phyloP scores from a whole-genome alignment of 2,888 invertebrate species.

The Machimus rusticus region DNA sequence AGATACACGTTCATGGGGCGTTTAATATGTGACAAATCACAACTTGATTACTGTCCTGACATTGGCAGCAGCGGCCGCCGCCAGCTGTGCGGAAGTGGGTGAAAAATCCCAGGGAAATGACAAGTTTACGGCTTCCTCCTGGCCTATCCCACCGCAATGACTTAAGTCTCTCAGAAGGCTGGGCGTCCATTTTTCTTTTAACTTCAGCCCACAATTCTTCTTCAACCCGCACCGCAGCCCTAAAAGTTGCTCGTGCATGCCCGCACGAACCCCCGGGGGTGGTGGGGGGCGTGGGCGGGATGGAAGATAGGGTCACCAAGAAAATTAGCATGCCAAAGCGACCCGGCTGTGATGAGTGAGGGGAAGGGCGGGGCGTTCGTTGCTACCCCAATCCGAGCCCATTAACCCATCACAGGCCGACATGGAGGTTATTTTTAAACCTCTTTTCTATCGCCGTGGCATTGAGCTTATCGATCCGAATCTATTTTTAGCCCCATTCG shows the following conservation, averaged over 20 bases:
- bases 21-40: slow-evolving; percentile 21
- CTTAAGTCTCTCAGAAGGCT: background rate
- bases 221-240: background rate
- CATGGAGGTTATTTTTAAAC: slow-evolving; percentile 52
- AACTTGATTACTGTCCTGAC: background rate
- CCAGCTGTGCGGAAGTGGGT: background rate
- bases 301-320: background rate
- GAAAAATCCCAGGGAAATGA: slow-evolving; percentile 4
- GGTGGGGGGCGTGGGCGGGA: background rate
- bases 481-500: slow-evolving; percentile 51
- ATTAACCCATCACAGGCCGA: slow-evolving; percentile 46
- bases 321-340: background rate
- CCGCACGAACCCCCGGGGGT: background rate
- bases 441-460: slow-evolving; percentile 52
- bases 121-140: slow-evolving; percentile 3
- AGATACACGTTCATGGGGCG: background rate
- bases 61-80: background rate
- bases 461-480: slow-evolving; percentile 53
- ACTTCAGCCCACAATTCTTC: background rate
- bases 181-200: background rate
- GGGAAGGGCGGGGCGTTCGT: background rate
- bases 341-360: background rate
- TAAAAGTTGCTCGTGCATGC: background rate
- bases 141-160: background rate
- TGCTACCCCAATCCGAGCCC: slow-evolving; percentile 8